Conservation (phyloP, 1,140 invertebrate species). For the Heliconius hewitsoni region DNA sequence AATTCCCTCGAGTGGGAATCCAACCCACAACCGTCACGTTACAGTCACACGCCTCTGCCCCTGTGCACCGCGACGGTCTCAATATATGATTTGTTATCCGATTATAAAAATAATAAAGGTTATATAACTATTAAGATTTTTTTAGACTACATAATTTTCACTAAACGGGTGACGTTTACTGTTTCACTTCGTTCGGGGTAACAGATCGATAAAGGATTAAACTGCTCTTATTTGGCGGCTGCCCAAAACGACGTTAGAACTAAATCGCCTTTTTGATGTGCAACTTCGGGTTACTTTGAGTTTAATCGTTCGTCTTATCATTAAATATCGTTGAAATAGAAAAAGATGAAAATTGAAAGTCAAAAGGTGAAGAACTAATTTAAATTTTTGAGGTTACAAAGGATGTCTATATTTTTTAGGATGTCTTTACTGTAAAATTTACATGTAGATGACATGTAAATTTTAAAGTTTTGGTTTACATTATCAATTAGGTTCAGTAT, state of each 20-base stretch:
- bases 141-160: neutral
- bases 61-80: too few relatives aligned
- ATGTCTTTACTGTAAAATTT: too few relatives aligned
- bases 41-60: too few relatives aligned
- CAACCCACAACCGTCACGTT: too few relatives aligned
- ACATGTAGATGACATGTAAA: too few relatives aligned
- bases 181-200: constrained; percentile 10
- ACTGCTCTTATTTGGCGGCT: constrained; percentile 24
- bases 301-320: constrained; percentile 11
- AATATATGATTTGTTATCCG: neutral
- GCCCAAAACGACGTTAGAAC: constrained; percentile 28
- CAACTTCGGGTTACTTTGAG: constrained; percentile 15
- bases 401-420: too few relatives aligned
- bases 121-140: neutral
- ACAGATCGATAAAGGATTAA: constrained; percentile 31
- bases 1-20: too few relatives aligned
- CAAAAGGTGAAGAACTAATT: neutral
- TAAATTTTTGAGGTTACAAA: neutral
- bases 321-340: constrained; percentile 7
- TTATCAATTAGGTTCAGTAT: too few relatives aligned
- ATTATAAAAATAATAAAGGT: neutral
- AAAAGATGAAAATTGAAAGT: neutral
- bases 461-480: too few relatives aligned
- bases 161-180: constrained; percentile 11
- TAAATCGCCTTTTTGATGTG: constrained; percentile 19